A percentile compares a stretch with the other conserved stretches of the same genome.
Conservation (phyloP, 2,797 vertebrate genomes). For the Poliocrania exsul region DNA sequence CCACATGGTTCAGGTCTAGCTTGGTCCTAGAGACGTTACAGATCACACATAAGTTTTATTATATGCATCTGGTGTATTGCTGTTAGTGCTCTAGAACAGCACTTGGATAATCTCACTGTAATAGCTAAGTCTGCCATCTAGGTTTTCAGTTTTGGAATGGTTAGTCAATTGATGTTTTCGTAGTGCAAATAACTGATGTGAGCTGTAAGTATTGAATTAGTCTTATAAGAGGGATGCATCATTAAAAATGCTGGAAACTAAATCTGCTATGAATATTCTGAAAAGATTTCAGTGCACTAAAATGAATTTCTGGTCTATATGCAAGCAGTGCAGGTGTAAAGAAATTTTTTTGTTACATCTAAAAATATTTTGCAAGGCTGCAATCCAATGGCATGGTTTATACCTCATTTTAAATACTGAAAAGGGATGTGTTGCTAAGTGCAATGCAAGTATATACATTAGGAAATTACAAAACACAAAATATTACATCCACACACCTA, state of each 20-base stretch:
- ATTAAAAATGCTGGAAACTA: neutral
- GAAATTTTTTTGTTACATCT: neutral
- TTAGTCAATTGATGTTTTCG: neutral
- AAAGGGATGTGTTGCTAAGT: neutral
- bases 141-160: neutral
- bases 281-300: neutral
- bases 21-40: neutral
- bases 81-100: neutral
- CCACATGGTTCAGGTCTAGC: slow-evolving; percentile 16
- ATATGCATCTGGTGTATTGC: neutral
- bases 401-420: neutral
- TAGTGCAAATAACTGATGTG: neutral
- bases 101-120: neutral
- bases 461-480: neutral
- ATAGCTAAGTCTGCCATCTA: neutral
- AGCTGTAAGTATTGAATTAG: neutral
- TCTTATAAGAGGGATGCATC: neutral
- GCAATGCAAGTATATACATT: neutral
- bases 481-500: neutral
- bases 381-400: neutral
- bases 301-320: neutral
- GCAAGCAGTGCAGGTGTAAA: neutral
- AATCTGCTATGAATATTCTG: neutral
- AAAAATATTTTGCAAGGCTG: neutral
- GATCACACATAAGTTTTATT: slow-evolving; percentile 52